Evolutionary conservation across 1,140 invertebrate species (phyloP), one percentile per base, ranked within the genome.

Genomic region (Penaeus japonicus): DNA sequence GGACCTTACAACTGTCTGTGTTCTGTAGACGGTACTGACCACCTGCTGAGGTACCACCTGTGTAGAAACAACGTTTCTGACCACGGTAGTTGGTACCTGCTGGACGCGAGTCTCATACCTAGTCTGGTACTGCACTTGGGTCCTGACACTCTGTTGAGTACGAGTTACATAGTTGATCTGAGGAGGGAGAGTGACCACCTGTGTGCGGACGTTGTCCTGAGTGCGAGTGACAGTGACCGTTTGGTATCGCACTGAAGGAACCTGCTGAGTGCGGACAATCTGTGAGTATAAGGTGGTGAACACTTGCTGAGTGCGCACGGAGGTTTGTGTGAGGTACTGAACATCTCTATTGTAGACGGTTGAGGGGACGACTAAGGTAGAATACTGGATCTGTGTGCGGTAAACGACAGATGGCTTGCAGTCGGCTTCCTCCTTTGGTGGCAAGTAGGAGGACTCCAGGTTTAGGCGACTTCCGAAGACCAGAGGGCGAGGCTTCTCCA

Each of bases 121-220:
- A 3, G 80, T 82, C 30, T 53, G 30, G 53, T 54, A 65, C 39
- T 57, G 53, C 47, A 82, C 80, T 39, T 65, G 80, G 30, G 59
- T 27, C 47, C 24, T 65, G 12, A 32, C 22, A 30, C 47, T 30
- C 27, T 35, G 15, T n/a, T 57, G 53, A 30, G 80, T 82, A 47
- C 59, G 32, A 47, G 80, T 82, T 3, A 82, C 80, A n/a, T 82
- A 82, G 80, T 32, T 82, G 80, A 65, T 20, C 62, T 70, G 62
- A 30, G 62, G 62, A 70, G 62, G 62, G 18, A 70, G 62, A 30
- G 62, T 70, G 62, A 70, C 62, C 10, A 70, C 0, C 62, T 70
- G n/a, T n/a, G 62, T 70, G n/a, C 62, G n/a, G 12, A 30, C 0
- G 62, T 30, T n/a, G 7, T 70, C n/a, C 18, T 70, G 62, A 30